Evolutionary conservation across 2,888 invertebrate genomes (phyloP), one percentile per base, ranked within the genome.

Genomic region (Protonemura montana): DNA sequence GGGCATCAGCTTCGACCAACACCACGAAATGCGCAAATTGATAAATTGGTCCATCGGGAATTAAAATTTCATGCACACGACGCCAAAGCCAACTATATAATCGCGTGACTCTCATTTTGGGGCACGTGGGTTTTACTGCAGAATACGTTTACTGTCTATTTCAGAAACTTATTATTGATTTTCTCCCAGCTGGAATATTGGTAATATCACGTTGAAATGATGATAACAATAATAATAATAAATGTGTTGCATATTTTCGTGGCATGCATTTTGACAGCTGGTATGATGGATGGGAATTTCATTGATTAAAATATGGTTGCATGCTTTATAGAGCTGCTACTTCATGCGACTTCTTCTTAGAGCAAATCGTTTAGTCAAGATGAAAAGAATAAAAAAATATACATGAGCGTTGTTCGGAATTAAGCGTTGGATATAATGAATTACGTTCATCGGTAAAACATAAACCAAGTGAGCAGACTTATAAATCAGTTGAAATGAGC

Each of bases 41-140:
- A 78, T 78, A 78, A 78, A 78, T 78, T 78, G 78, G 78, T 78
- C 78, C 78, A 28, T 78, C 5, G 78, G 26, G 78, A 78, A 16
- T 78, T 5, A 21, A 59, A 59, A 59, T 21, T 35, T 10, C 59
- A 59, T 59, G 59, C 59, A 13, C 59, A 59, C 21, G 59, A 1
- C 3, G 59, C 59, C 6, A 21, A 59, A 59, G 59, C 59, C 59
- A 59, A 2, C n/a, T n/a, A n/a, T n/a, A n/a, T n/a, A 21, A 59
- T 59, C 3, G 59, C 59, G 59, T 59, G 59, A 59, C 59, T 21
- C 16, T 21, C 21, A 21, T 13, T 59, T 7, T 13, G 59, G 16
- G 59, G 2, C 59, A 21, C 59, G 59, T 21, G 13, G 2, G 59
- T 59, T 59, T n/a, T 59, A 13, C 5, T 35, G 35, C 35, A 35